Percentiles rank a stretch among this genome's conserved stretches.
These are phyloP conservation scores for Dysmachus trigonus DNA, from an alignment of 2,888 invertebrate species.

Conservation along the genomic window DNA sequence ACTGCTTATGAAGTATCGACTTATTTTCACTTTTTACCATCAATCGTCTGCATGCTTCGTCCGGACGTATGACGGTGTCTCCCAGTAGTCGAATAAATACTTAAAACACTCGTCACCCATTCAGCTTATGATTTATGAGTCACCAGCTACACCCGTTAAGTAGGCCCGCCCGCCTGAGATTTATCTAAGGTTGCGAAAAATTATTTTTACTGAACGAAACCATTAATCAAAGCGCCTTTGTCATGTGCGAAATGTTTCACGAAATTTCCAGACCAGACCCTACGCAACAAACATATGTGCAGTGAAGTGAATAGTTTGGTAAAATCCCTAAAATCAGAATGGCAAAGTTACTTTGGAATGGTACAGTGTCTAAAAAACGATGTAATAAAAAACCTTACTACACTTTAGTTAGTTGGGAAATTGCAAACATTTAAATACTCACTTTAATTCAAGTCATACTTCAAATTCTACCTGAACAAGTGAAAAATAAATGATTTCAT, in stretches of 20 bases:
- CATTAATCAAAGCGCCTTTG: slow-evolving; percentile 26
- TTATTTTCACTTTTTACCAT: neutral
- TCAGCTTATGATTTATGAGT: neutral
- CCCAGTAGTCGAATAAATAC: slow-evolving; percentile 6
- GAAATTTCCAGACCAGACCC: neutral
- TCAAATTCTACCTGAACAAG: no score
- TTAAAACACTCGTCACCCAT: slow-evolving; percentile 3
- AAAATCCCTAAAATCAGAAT: neutral
- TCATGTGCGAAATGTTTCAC: neutral
- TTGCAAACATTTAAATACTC: neutral
- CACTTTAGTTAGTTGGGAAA: neutral
- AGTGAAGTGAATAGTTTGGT: neutral
- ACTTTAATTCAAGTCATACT: no score
- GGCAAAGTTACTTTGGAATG: neutral
- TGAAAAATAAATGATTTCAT: no score
- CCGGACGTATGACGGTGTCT: neutral
- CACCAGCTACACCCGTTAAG: neutral
- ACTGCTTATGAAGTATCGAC: neutral
- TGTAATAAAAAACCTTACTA: neutral
- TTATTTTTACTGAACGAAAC: neutral
- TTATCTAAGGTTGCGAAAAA: neutral
- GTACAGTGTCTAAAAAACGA: neutral
- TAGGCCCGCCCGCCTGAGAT: neutral
- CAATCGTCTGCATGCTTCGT: neutral
- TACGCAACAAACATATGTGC: neutral